Conservation (phyloP, 1,140 invertebrate genomes). For the Diploscapter pachys region DNA sequence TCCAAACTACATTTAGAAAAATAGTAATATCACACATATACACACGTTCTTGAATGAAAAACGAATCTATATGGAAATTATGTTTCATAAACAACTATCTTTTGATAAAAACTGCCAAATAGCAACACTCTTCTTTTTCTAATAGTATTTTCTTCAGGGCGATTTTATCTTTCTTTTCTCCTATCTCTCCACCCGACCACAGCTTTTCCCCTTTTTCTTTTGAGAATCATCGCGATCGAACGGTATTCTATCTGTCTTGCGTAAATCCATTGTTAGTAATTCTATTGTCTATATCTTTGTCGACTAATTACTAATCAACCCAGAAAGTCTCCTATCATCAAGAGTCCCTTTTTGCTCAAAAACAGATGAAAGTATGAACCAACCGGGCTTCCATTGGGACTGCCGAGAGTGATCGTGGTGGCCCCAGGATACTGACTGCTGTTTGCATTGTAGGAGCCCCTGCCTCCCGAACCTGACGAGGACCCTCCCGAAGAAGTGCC, state of each 20-base stretch:
- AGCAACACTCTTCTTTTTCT: neutral
- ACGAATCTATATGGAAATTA: slow-evolving; percentile 13
- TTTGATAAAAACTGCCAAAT: slow-evolving; percentile 1
- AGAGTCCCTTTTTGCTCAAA: slow-evolving; percentile 6
- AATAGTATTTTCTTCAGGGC: neutral
- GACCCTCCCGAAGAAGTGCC: slow-evolving; percentile 12
- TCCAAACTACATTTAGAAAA: too few relatives aligned
- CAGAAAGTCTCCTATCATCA: neutral
- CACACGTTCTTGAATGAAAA: slow-evolving; percentile 16
- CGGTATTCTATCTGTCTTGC: slow-evolving; percentile 1
- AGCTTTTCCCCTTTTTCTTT: slow-evolving; percentile 4
- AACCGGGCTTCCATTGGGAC: slow-evolving; percentile 21
- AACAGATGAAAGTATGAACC: slow-evolving; percentile 2
- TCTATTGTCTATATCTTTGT: slow-evolving; percentile 9
- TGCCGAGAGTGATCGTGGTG: slow-evolving; percentile 29
- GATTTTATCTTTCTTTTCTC: too few relatives aligned
- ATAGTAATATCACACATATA: neutral
- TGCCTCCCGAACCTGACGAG: neutral
- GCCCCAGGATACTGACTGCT: slow-evolving; percentile 5
- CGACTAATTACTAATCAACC: neutral
- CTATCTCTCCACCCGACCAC: neutral
- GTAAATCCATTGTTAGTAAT: slow-evolving; percentile 1
- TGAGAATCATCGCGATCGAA: too few relatives aligned
- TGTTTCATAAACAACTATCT: slow-evolving; percentile 13
- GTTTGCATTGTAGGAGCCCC: slow-evolving; percentile 10